These are phyloP conservation scores for Tolypeutes matacus DNA, from an alignment of 2,797 vertebrate species.

Conservation along the genomic window DNA sequence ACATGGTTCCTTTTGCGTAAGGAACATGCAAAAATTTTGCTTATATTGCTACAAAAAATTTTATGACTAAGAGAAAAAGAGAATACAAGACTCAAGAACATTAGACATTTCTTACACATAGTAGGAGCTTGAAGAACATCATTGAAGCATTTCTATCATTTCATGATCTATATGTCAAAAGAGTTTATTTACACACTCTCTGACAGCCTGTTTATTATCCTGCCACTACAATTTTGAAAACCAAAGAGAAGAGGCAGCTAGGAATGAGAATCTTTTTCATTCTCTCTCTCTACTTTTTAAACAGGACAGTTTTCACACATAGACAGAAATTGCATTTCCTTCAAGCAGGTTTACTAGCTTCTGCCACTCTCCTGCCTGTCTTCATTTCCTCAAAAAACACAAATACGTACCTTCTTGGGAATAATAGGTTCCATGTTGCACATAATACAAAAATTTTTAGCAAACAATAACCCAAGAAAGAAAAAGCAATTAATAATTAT, in stretches of 20 bases:
- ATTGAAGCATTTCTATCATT: neutral
- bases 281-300: neutral
- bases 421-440: neutral
- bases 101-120: neutral
- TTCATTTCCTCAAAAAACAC: neutral
- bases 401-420: neutral
- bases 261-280: neutral
- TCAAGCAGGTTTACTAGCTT: neutral
- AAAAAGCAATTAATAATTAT: neutral
- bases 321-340: constrained; percentile 1
- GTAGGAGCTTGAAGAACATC: neutral
- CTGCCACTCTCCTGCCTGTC: neutral
- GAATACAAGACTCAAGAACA: neutral
- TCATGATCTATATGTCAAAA: neutral
- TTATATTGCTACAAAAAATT: constrained; percentile 12
- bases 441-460: neutral
- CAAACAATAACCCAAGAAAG: neutral
- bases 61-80: neutral
- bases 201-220: neutral
- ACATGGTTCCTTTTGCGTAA: neutral
- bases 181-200: neutral
- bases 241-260: neutral
- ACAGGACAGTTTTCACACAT: neutral
- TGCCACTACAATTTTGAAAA: constrained; percentile 18
- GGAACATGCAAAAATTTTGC: neutral